Evolutionary conservation across 1,140 invertebrate species (phyloP), one percentile per base, ranked within the genome.

Genomic region (Pseudachorutes palmiensis): DNA sequence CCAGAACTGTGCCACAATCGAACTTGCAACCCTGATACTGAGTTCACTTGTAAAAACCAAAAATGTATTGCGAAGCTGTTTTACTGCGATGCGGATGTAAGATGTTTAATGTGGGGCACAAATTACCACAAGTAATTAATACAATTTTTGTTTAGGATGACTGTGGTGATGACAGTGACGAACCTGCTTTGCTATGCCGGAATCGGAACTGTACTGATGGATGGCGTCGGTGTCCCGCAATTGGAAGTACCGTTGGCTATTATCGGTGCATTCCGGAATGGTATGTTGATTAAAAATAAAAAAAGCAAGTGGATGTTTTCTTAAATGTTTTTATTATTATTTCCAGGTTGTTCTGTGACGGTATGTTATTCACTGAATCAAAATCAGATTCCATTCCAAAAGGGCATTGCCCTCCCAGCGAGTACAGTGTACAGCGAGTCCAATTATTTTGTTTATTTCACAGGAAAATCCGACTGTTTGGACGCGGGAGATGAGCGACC

Each of bases 301-400:
- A n/a, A n/a, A n/a, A n/a, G n/a, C n/a, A n/a, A n/a, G n/a, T n/a
- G n/a, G n/a, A n/a, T n/a, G n/a, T n/a, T n/a, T n/a, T n/a, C n/a
- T n/a, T n/a, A n/a, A n/a, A n/a, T n/a, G n/a, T n/a, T n/a, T n/a
- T n/a, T n/a, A n/a, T n/a, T n/a, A n/a, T n/a, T n/a, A n/a, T n/a
- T n/a, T n/a, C n/a, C n/a, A n/a, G n/a, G n/a, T 75, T 95, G 32
- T 94, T 95, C 83, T 96, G 93, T 77, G 92, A 96, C 75, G 93
- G 92, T 1, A 94, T 94, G 78, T 91, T 94, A 62, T 29, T 2
- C 19, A 62, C 14, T 31, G 19, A 2, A 28, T 49, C 24, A n/a
- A 16, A 49, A 24, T 28, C 30, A 2, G 19, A 16, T 60, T 14
- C 26, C 3, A 60, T 9, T 2, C 33, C 60, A 60, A 26, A 30